Percentiles rank a stretch among this genome's conserved stretches.
phyloP scores from a whole-genome alignment of 1,140 invertebrate species.

The Episyrphus balteatus region DNA sequence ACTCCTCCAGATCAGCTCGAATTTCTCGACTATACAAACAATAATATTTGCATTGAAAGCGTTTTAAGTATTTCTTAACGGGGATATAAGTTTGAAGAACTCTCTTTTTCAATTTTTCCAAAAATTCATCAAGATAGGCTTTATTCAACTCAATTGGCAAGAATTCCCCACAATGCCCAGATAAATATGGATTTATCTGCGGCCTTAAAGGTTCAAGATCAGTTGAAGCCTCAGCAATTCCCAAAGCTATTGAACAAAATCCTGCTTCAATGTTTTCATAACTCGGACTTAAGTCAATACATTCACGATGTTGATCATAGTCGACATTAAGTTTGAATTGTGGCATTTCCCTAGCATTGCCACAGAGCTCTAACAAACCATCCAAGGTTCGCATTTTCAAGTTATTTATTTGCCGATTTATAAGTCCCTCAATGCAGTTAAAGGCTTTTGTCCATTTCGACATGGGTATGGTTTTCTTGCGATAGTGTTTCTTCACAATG shows the following conservation, averaged over 20 bases:
- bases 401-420: slow-evolving; percentile 42
- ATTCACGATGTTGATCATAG: slow-evolving; percentile 30
- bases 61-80: slow-evolving; percentile 29
- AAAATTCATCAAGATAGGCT: slow-evolving; percentile 21
- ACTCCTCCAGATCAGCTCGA: slow-evolving; percentile 18
- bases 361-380: slow-evolving; percentile 39
- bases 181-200: slow-evolving; percentile 23
- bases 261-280: slow-evolving; percentile 26
- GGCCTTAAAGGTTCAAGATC: slow-evolving; percentile 39
- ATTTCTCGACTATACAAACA: slow-evolving; percentile 31
- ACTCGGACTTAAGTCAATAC: slow-evolving; percentile 29
- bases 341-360: slow-evolving; percentile 36
- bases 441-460: slow-evolving; percentile 24
- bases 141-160: slow-evolving; percentile 29
- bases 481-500: slow-evolving; percentile 27
- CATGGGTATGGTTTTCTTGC: slow-evolving; percentile 24
- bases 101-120: slow-evolving; percentile 21
- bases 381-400: slow-evolving; percentile 42
- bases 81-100: slow-evolving; percentile 30
- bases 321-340: slow-evolving; percentile 39
- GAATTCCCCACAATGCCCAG: slow-evolving; percentile 13
- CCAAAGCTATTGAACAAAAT: slow-evolving; percentile 33
- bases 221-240: slow-evolving; percentile 35
- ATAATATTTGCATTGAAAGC: slow-evolving; percentile 30
- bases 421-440: slow-evolving; percentile 34